Evolutionary conservation across 1,140 invertebrate genomes (phyloP).

Genomic region (Brachionus manjavacas): DNA sequence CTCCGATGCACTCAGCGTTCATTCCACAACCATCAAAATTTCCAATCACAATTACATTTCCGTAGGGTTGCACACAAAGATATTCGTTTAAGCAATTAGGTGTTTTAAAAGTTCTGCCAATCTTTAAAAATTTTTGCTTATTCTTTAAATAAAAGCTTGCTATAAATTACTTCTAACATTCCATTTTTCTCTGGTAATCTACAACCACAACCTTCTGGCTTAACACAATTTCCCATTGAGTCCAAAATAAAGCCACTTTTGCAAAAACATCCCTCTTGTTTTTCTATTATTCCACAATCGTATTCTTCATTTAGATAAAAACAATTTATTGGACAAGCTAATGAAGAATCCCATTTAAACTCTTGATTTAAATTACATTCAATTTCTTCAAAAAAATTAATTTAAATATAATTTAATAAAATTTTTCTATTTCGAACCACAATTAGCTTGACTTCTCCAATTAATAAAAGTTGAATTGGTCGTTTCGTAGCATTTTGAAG

Average conservation of each 20-base stretch:
- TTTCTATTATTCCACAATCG: background rate
- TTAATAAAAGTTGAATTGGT: background rate
- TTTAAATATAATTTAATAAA: background rate
- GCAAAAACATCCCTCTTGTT: slow-evolving; percentile 13
- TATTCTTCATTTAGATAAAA: background rate
- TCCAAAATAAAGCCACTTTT: slow-evolving; percentile 6
- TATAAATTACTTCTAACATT: background rate
- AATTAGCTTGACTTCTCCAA: background rate
- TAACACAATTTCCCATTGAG: slow-evolving; percentile 15
- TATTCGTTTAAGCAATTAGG: background rate
- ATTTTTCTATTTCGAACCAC: background rate
- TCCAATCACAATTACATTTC: background rate
- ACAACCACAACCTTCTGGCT: slow-evolving; percentile 8
- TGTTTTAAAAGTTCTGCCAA: background rate
- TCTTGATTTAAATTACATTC: slow-evolving; percentile 11
- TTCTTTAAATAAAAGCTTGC: no score
- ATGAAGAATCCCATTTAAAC: background rate
- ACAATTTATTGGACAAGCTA: background rate
- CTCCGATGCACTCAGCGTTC: slow-evolving; percentile 16
- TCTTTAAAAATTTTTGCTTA: background rate
- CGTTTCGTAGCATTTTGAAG: background rate
- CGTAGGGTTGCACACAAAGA: background rate
- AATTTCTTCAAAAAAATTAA: background rate
- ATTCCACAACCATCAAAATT: background rate
- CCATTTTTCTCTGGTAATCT: background rate